Percentiles rank a stretch among this genome's conserved stretches.
These are phyloP conservation scores for Pluvianellus socialis DNA, from an alignment of 2,113 vertebrate species.

Conservation along the genomic window DNA sequence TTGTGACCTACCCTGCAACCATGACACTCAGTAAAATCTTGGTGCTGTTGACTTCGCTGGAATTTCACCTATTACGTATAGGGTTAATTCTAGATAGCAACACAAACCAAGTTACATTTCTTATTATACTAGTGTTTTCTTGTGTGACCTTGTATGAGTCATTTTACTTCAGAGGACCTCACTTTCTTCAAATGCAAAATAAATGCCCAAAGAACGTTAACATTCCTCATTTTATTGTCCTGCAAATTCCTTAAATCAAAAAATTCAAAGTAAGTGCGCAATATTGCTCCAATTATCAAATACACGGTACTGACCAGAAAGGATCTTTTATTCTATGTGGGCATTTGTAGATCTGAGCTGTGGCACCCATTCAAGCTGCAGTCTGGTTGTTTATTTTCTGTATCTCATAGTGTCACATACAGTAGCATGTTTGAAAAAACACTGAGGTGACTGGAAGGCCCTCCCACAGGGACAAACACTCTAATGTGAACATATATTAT, in stretches of 20 bases:
- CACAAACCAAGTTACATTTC: background rate
- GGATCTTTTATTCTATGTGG: background rate
- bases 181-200: background rate
- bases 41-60: background rate
- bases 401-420: conserved; percentile 64
- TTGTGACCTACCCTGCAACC: background rate
- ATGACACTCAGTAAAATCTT: background rate
- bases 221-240: background rate
- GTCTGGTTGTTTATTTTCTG: conserved; percentile 50
- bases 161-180: background rate
- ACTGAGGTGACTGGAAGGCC: conserved; percentile 56
- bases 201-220: background rate
- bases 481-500: conserved; percentile 69
- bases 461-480: conserved; percentile 63
- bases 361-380: background rate
- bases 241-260: background rate
- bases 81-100: background rate
- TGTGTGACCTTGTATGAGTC: background rate
- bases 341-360: background rate
- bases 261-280: background rate
- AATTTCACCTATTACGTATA: background rate
- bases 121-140: background rate
- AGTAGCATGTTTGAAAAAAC: conserved; percentile 15
- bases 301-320: background rate
- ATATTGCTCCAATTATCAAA: background rate